Base-by-base conservation (phyloP, 2,113 vertebrate genomes). In the Pollimyrus isidori region DNA sequence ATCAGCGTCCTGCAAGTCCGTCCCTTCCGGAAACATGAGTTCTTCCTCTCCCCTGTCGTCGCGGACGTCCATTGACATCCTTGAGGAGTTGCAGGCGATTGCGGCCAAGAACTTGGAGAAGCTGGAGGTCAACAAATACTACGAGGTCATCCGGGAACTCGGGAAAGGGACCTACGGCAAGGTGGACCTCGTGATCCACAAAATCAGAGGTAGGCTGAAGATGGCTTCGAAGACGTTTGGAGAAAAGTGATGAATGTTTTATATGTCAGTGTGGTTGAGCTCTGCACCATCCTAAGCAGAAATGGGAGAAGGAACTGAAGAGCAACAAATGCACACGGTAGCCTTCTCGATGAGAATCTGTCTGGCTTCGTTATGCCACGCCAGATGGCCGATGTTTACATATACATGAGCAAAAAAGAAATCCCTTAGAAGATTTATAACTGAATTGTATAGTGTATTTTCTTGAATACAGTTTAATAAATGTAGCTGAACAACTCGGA, bases 91-190 rank as follows among this genome's bases (percentile, higher is more conserved):
- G 91, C 95, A 96, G 93, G 90, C 95, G 45, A 94, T 96, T 9
- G 93, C 96, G 7, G 95, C 95, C 62, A 95, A 96, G 93, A 96
- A 95, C 90, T 93, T 96, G 93, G 95, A 96, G 92, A 93, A 93
- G 86, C 90, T 95, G 52, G 95, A 96, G 89, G 94, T 96, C 87
- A 94, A 93, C 90, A 96, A 96, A 91, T 96, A 96, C 90, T 96
- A 96, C 11, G 96, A 96, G 91, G 95, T 96, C 88, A 96, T 96
- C 89, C 88, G 96, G 86, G 96, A 96, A 92, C 93, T 96, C 89
- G 96, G 96, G 73, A 96, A 96, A 88, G 96, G 96, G 85, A 96
- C 96, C 89, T 96, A 96, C 4, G 96, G 96, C 50, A 96, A 96
- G 90, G 96, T 96, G 92, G 96, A 96, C 92, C 94, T 96, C 90